These are phyloP conservation scores for Galbula dea DNA, from an alignment of 2,113 vertebrate genomes.

Conservation along the genomic window DNA sequence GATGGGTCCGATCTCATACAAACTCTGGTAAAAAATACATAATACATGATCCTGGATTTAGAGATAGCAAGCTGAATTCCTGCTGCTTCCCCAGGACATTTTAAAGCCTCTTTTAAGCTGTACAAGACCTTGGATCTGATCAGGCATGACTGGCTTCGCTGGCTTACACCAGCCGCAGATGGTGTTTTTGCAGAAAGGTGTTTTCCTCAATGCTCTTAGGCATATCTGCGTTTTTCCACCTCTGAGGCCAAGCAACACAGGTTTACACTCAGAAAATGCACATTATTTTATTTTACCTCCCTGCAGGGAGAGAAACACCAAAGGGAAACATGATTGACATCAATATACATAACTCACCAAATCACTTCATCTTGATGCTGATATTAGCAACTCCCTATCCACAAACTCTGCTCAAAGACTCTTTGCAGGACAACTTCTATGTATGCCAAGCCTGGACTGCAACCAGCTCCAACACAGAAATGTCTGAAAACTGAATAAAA, in stretches of 20 bases:
- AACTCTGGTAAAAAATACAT: background rate
- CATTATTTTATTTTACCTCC: background rate
- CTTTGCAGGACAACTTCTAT: accelerated
- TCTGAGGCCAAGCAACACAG: background rate
- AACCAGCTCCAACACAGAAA: background rate
- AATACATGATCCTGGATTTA: background rate
- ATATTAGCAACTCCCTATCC: background rate
- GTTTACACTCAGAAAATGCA: background rate
- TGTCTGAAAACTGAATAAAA: background rate
- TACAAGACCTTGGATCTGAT: background rate
- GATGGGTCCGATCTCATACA: background rate
- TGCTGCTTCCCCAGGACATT: background rate
- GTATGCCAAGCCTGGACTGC: background rate
- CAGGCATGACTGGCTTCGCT: background rate
- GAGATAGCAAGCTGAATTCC: background rate
- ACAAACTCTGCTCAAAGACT: background rate
- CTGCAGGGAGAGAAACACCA: background rate
- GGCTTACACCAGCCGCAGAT: background rate
- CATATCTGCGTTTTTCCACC: background rate
- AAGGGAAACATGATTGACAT: background rate
- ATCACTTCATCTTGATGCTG: background rate
- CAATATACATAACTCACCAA: background rate
- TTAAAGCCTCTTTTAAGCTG: background rate
- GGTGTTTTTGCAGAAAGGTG: no score
- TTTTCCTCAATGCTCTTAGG: background rate